These are phyloP conservation scores for Microtus pennsylvanicus DNA, from an alignment of 2,113 vertebrate genomes.

Conservation along the genomic window DNA sequence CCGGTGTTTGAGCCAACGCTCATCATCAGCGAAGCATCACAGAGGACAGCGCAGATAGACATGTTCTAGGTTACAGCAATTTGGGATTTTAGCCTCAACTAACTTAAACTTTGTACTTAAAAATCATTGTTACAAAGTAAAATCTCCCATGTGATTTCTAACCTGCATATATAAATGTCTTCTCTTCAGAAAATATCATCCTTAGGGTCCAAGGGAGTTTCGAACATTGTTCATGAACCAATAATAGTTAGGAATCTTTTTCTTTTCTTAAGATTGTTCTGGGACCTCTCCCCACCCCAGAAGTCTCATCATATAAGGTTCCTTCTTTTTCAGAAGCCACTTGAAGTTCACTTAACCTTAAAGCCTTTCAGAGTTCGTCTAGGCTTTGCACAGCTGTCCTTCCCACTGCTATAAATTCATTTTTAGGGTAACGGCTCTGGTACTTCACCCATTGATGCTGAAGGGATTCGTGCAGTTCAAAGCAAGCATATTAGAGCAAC, in stretches of 20 bases:
- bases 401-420: neutral
- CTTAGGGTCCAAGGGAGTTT: neutral
- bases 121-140: constrained; percentile 9
- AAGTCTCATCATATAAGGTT: neutral
- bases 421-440: neutral
- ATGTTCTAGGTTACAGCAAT: neutral
- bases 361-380: neutral
- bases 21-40: neutral
- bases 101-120: neutral
- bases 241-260: neutral
- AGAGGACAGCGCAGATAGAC: neutral
- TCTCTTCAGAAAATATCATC: neutral
- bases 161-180: neutral
- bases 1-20: too few species aligned
- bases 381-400: neutral
- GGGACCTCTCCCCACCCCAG: neutral
- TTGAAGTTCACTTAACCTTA: neutral
- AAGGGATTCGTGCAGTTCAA: neutral
- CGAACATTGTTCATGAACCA: neutral
- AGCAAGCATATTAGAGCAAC: neutral
- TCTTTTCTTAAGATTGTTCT: neutral
- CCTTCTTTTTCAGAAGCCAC: neutral
- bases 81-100: neutral
- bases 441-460: neutral
- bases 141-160: neutral